Evolutionary conservation across 2,797 vertebrate genomes (phyloP).

Genomic region (Myotis findleyi): DNA sequence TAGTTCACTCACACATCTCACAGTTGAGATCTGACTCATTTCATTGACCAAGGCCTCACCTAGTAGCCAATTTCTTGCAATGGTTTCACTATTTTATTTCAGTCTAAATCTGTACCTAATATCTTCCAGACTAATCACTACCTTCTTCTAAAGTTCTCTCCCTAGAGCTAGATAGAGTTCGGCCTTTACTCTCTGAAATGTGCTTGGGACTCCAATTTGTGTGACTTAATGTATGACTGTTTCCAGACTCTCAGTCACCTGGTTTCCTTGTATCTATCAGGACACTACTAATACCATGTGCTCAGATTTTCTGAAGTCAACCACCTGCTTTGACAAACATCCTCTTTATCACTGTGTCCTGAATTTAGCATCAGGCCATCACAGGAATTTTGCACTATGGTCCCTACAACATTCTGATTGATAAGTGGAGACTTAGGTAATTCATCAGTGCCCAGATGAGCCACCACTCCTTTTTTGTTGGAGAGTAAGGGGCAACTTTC

Average conservation of each 20-base stretch:
- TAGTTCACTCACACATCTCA: not conserved
- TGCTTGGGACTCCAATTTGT: not conserved
- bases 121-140: not conserved
- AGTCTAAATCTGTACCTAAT: not conserved
- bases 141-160: not conserved
- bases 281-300: not conserved
- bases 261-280: not conserved
- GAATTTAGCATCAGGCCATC: not conserved
- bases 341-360: not conserved
- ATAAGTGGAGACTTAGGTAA: not conserved
- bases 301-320: slow-evolving; percentile 18
- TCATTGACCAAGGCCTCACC: not conserved
- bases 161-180: not conserved
- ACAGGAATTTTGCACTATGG: not conserved
- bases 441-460: not conserved
- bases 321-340: not conserved
- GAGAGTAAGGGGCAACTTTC: not conserved
- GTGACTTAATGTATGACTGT: not conserved
- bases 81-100: not conserved
- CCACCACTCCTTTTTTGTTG: not conserved
- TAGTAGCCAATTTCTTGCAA: not conserved
- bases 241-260: not conserved
- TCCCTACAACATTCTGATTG: not conserved
- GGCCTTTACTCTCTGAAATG: not conserved
- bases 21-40: not conserved